Evolutionary conservation across 2,797 vertebrate species (phyloP).

Genomic region (Gobionotothen gibberifrons): DNA sequence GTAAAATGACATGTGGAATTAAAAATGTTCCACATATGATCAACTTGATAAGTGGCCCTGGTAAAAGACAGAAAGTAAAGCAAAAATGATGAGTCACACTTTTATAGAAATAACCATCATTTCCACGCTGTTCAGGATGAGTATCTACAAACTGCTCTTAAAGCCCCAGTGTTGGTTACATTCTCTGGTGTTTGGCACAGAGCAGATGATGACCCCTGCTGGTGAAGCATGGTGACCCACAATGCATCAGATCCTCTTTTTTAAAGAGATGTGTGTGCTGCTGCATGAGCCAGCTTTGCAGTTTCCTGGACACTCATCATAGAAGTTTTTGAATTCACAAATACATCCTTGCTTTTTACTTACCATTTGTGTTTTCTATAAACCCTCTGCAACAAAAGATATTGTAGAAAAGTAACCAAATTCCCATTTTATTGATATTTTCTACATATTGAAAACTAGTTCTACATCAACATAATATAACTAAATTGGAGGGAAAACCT

Average conservation of each 20-base stretch:
- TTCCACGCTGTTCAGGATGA: slow-evolving; percentile 5
- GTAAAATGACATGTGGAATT: neutral
- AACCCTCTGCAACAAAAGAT: neutral
- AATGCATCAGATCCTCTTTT: slow-evolving; percentile 10
- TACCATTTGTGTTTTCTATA: neutral
- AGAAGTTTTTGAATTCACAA: neutral
- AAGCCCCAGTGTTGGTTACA: slow-evolving; percentile 3
- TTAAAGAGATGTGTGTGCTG: neutral
- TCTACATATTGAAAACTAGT: neutral
- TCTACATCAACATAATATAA: neutral
- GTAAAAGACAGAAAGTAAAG: neutral
- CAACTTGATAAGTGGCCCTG: neutral
- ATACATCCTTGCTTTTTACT: neutral
- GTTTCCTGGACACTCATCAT: neutral
- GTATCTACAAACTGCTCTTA: neutral
- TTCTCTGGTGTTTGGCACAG: slow-evolving; percentile 20
- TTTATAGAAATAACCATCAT: neutral
- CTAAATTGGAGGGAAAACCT: neutral
- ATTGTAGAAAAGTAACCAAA: neutral
- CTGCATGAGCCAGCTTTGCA: neutral
- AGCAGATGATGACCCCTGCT: slow-evolving; percentile 74
- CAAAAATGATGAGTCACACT: neutral
- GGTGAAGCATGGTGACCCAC: slow-evolving; percentile 60
- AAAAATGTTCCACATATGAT: neutral
- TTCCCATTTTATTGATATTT: neutral